phyloP scores from a whole-genome alignment of 2,113 vertebrate genomes.

The Leiothrix lutea region DNA sequence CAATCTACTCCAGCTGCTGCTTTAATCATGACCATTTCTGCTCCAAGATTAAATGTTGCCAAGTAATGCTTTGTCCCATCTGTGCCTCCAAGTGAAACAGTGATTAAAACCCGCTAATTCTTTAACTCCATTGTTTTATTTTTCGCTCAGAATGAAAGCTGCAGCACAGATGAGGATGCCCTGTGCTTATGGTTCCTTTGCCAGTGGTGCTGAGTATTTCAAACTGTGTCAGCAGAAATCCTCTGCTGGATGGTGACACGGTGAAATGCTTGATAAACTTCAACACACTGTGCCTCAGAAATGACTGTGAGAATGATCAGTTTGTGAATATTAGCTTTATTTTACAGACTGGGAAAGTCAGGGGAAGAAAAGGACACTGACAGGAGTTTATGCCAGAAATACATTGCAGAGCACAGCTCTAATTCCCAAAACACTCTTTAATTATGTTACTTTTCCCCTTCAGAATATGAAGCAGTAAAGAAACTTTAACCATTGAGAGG shows the following conservation, averaged over 20 bases:
- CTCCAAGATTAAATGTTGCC: conserved; percentile 33
- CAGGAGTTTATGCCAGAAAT: conserved; percentile 1
- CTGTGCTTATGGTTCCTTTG: neutral
- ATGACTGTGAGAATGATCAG: neutral
- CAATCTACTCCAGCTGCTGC: conserved; percentile 53
- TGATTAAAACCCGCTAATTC: conserved; percentile 61
- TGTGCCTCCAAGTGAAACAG: conserved; percentile 49
- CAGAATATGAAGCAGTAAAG: neutral
- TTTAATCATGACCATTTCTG: conserved; percentile 55
- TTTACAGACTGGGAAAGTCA: conserved; percentile 20
- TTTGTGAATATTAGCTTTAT: neutral
- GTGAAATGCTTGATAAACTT: neutral
- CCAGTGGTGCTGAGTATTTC: neutral
- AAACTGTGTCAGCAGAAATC: neutral
- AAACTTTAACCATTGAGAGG: conserved; percentile 25
- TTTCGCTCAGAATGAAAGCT: conserved; percentile 37
- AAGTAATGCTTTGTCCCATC: conserved; percentile 51
- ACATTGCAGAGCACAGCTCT: neutral
- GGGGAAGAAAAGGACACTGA: conserved; percentile 8
- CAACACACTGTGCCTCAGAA: neutral
- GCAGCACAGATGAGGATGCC: conserved; percentile 30
- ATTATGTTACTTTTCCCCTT: neutral
- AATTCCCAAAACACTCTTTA: conserved; percentile 29
- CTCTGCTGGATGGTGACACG: neutral
- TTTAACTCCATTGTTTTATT: conserved; percentile 55